Evolutionary conservation across 2,113 vertebrate species (phyloP), one percentile per base, ranked within the genome.

Genomic region (Amblyornis subalaris): DNA sequence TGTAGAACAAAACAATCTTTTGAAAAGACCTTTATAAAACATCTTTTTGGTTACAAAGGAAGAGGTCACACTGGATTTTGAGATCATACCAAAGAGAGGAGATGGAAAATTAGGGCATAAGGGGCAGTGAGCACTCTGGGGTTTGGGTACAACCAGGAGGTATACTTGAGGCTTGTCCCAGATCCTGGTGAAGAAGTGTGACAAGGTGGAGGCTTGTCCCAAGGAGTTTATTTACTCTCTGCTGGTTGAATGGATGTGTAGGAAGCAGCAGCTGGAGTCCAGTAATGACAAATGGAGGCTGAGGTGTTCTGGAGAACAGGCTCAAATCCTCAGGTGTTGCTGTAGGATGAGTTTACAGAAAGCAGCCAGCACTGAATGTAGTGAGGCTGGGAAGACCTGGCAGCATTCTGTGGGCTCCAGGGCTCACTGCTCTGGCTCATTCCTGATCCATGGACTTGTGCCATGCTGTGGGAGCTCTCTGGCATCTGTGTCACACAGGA

Each of bases 401-500:
- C 40, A 61, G 31, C 0, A 5, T 31, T n/a, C 53, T 72, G 14
- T 40, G 62, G 70, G 40, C 73, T 76, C 40, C 36, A n/a, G 64
- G n/a, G 15, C 48, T 50, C 4, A 0, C 60, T 61, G 69, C 29
- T 54, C 10, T 50, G 67, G 13, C 33, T 67, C 28, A 3, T 1
- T 9, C 4, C 75, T 80, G 64, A 42, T 35, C 42, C 42, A 25
- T 0, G 3, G 54, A 36, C n/a, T 47, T 3, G 8, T 62, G 50
- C 36, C 7, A 0, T n/a, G 35, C 51, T 45, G 26, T 24, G 21
- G 57, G 53, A 85, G 28, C 44, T 60, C 40, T 57, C n/a, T 31
- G 36, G 28, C 44, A 53, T 29, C 26, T 12, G 50, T 8, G 7
- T 51, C 44, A 31, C 0, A 1, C 0, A 2, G 12, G 13, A 61